These are phyloP conservation scores for Cosmorhoe ocellata DNA, from an alignment of 2,888 invertebrate genomes.

Conservation along the genomic window DNA sequence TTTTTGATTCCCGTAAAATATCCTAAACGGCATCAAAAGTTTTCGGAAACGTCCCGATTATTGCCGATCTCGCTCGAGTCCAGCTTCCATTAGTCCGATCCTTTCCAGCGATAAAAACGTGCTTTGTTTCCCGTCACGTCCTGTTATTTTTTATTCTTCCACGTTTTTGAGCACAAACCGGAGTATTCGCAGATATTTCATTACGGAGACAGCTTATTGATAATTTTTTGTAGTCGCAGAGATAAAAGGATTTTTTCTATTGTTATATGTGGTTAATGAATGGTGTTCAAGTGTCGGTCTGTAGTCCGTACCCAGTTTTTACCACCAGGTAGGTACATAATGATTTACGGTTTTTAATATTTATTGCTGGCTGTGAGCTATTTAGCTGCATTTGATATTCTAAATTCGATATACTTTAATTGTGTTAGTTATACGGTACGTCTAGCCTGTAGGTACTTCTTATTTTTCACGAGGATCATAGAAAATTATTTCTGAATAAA, in stretches of 20 bases:
- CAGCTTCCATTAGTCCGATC: conserved; percentile 67
- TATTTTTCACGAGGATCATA: too few species aligned
- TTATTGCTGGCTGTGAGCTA: too few species aligned
- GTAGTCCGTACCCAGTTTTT: too few species aligned
- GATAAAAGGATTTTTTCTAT: conserved; percentile 62
- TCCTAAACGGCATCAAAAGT: conserved; percentile 33
- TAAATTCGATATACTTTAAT: too few species aligned
- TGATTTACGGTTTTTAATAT: too few species aligned
- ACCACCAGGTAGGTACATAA: too few species aligned
- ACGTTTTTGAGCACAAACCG: conserved; percentile 59
- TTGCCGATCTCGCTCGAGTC: conserved; percentile 49
- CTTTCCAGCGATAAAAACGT: conserved; percentile 70
- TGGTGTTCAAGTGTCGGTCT: conserved; percentile 45
- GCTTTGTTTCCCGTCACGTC: conserved; percentile 74
- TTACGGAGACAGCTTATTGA: conserved; percentile 62
- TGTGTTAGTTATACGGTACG: too few species aligned
- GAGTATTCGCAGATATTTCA: conserved; percentile 68
- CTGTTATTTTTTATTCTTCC: conserved; percentile 67
- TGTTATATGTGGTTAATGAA: conserved; percentile 59
- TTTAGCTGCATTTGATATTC: too few species aligned
- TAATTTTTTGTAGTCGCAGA: conserved; percentile 57
- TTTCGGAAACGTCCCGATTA: conserved; percentile 44
- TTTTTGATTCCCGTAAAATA: conserved; percentile 34
- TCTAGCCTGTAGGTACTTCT: too few species aligned
- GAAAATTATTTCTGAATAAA: too few species aligned